Conservation (phyloP, 1,140 invertebrate species). For the Magallana angulata region DNA sequence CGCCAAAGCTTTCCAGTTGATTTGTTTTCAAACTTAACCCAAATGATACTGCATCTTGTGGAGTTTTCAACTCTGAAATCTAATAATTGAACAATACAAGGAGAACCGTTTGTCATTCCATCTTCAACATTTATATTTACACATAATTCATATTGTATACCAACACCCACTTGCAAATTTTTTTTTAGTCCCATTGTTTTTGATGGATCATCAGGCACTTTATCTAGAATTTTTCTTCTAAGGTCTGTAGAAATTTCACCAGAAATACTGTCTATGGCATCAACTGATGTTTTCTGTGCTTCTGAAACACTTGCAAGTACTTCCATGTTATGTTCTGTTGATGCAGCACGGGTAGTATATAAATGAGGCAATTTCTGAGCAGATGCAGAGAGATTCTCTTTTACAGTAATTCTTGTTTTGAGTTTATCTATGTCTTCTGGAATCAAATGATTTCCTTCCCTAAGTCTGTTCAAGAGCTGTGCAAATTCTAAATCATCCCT, state of each 20-base stretch:
- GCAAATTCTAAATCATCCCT: too few relatives aligned
- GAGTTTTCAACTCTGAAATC: conserved; percentile 39
- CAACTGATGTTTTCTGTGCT: neutral
- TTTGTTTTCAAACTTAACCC: conserved; percentile 34
- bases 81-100: conserved; percentile 18
- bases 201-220: conserved; percentile 22
- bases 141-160: conserved; percentile 21
- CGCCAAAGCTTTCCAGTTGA: neutral
- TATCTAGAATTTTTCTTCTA: neutral
- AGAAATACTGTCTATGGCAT: conserved; percentile 32
- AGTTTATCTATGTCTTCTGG: neutral
- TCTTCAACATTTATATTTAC: conserved; percentile 42
- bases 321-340: neutral
- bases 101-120: conserved; percentile 45
- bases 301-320: neutral
- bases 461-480: conserved; percentile 47
- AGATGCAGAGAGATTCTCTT: conserved; percentile 1
- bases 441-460: conserved; percentile 52
- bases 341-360: conserved; percentile 29
- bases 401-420: conserved; percentile 13
- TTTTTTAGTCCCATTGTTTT: conserved; percentile 43
- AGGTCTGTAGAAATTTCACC: neutral
- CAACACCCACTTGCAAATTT: neutral
- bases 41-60: conserved; percentile 41
- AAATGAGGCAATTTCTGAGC: conserved; percentile 34